phyloP scores from a whole-genome alignment of 2,888 invertebrate species.

The Tenodera sinensis region DNA sequence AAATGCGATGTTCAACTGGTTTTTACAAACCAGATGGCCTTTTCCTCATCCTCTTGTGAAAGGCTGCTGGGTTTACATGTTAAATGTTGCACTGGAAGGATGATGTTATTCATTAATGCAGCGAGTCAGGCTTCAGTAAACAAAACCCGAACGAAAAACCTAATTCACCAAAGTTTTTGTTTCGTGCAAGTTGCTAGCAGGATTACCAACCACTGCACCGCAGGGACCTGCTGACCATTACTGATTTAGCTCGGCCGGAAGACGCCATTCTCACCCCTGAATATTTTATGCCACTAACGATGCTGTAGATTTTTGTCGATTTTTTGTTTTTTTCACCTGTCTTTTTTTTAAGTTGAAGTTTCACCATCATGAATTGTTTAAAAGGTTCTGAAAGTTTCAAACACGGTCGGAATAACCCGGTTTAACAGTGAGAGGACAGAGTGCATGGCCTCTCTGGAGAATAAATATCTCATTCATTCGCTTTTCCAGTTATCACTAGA shows the following conservation, averaged over 20 bases:
- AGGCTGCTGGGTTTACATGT: no score
- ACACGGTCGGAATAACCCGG: neutral
- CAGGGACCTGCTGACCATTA: neutral
- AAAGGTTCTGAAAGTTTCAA: neutral
- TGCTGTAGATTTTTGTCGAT: neutral
- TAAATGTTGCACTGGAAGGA: no score
- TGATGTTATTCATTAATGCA: no score
- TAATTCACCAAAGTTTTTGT: neutral
- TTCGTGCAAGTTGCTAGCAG: neutral
- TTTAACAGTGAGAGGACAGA: neutral
- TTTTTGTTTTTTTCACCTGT: neutral
- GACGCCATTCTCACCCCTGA: neutral
- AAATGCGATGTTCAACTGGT: no score
- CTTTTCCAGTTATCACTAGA: no score
- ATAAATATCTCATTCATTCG: neutral
- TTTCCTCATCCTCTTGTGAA: no score
- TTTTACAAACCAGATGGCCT: no score
- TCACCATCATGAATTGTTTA: neutral
- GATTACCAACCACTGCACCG: neutral
- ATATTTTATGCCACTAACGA: neutral
- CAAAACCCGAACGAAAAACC: neutral
- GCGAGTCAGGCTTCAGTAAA: no score
- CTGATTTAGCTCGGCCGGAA: neutral
- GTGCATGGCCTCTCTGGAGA: neutral
- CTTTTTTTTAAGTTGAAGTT: neutral